These are phyloP conservation scores for Globicephala melas DNA, from an alignment of 2,113 vertebrate species.

Conservation along the genomic window DNA sequence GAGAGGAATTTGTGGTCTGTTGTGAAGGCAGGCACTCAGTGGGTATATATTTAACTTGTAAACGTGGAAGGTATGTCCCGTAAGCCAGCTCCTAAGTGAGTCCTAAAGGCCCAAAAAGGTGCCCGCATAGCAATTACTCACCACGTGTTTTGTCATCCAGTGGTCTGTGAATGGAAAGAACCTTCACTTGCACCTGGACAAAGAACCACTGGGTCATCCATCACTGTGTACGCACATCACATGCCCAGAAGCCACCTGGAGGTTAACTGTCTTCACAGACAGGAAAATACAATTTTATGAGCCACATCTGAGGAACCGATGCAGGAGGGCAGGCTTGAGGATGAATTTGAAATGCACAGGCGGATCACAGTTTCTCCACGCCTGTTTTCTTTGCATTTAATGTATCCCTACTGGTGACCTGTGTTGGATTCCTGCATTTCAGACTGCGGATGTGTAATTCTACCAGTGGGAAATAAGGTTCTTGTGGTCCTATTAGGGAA, in stretches of 20 bases:
- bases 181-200: neutral
- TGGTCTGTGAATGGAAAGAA: neutral
- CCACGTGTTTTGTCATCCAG: neutral
- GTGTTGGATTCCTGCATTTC: conserved; percentile 54
- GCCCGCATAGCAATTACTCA: neutral
- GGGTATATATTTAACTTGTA: neutral
- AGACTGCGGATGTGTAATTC: conserved; percentile 73
- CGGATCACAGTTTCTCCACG: conserved; percentile 20
- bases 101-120: neutral
- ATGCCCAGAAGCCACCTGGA: neutral
- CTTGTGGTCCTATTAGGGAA: conserved; percentile 78
- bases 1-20: neutral
- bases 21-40: neutral
- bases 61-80: neutral
- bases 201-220: neutral
- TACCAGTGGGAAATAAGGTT: conserved; percentile 82
- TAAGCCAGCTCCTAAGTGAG: neutral
- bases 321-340: neutral
- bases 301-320: neutral
- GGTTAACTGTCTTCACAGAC: conserved; percentile 51
- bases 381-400: conserved; percentile 61
- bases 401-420: conserved; percentile 72
- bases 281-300: conserved; percentile 28
- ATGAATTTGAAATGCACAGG: conserved; percentile 42
- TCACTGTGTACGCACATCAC: neutral